A percentile compares a stretch with the other conserved stretches of the same genome.
Conservation (phyloP, 2,113 vertebrate genomes). For the Mormoops blainvillei region DNA sequence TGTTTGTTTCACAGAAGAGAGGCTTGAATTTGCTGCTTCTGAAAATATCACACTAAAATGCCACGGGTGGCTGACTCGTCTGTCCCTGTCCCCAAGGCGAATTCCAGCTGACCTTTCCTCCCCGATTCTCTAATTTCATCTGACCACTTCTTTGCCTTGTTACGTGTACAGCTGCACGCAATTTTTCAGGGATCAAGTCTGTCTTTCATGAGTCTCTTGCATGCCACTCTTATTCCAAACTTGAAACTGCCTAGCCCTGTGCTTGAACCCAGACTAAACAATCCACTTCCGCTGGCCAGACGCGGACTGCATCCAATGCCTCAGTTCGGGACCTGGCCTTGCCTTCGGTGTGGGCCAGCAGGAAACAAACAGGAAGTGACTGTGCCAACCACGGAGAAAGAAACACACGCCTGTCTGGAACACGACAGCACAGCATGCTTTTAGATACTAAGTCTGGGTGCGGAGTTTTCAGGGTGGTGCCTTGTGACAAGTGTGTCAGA, state of each 20-base stretch:
- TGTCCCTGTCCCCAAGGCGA: background rate
- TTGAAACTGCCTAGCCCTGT: background rate
- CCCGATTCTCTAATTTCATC: slow-evolving; percentile 38
- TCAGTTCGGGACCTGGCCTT: background rate
- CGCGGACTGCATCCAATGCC: background rate
- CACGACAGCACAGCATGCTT: background rate
- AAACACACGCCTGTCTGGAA: slow-evolving; percentile 52
- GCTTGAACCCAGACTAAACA: slow-evolving; percentile 70
- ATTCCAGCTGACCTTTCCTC: slow-evolving; percentile 49
- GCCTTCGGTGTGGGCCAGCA: slow-evolving; percentile 5
- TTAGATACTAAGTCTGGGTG: background rate
- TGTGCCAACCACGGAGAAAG: slow-evolving; percentile 59
- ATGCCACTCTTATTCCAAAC: background rate
- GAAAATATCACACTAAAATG: slow-evolving; percentile 68
- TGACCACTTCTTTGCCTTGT: background rate
- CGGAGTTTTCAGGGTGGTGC: background rate
- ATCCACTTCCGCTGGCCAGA: slow-evolving; percentile 45
- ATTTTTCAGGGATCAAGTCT: background rate
- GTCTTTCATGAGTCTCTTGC: background rate
- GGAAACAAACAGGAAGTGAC: slow-evolving; percentile 69
- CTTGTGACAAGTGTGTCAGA: background rate
- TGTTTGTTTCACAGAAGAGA: background rate
- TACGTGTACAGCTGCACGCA: background rate
- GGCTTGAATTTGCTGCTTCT: slow-evolving; percentile 36
- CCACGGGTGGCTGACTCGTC: slow-evolving; percentile 48